Evolutionary conservation across 2,113 vertebrate genomes (phyloP).

Genomic region (Albula goreensis): DNA sequence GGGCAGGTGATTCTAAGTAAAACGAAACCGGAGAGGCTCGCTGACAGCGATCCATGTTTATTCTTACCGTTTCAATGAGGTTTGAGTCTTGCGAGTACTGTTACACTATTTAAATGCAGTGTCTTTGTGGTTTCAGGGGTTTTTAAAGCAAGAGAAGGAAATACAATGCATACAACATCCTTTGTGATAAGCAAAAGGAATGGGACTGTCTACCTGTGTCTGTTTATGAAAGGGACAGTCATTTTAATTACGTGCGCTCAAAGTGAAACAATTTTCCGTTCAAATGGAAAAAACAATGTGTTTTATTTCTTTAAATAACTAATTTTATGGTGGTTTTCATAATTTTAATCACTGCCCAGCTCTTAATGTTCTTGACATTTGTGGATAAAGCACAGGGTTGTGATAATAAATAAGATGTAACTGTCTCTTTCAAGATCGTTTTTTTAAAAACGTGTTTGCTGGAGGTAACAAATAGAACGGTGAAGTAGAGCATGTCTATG

Average conservation of each 20-base stretch:
- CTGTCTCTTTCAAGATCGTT: neutral
- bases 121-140: constrained; percentile 54
- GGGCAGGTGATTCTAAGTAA: constrained; percentile 74
- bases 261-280: neutral
- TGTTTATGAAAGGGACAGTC: constrained; percentile 33
- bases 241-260: neutral
- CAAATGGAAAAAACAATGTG: neutral
- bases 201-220: constrained; percentile 30
- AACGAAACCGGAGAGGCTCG: constrained; percentile 62
- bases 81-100: constrained; percentile 63
- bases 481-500: neutral
- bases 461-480: constrained; percentile 39
- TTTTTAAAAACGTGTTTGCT: neutral
- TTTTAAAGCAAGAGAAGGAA: constrained; percentile 47
- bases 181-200: constrained; percentile 38
- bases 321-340: neutral
- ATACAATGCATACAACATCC: constrained; percentile 12
- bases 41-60: constrained; percentile 67
- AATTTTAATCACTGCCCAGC: neutral
- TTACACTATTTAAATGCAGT: constrained; percentile 56
- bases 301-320: neutral
- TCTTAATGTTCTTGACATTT: neutral
- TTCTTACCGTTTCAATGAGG: constrained; percentile 62
- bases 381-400: neutral
- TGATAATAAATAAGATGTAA: no score